Percentiles rank a stretch among this genome's conserved stretches.
Evolutionary conservation across 2,888 invertebrate species (phyloP).

Genomic region (Drosophila niveifrons): DNA sequence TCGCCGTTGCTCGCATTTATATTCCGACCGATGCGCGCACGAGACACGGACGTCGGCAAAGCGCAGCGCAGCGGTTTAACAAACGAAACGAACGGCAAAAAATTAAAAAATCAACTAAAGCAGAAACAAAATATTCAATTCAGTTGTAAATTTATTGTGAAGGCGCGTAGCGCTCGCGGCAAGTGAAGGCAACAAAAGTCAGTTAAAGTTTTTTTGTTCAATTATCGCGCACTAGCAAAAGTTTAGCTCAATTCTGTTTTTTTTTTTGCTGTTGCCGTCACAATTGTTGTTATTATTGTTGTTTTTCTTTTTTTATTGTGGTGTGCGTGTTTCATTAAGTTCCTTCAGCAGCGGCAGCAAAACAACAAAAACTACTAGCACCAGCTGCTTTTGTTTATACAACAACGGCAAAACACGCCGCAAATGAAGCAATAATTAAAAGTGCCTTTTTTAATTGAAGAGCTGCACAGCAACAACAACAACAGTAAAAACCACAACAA

Average conservation of each 20-base stretch:
- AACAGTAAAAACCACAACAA: conserved; percentile 30
- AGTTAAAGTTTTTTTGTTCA: conserved; percentile 26
- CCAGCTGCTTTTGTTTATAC: conserved; percentile 61
- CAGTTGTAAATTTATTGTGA: conserved; percentile 39
- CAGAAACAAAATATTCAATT: conserved; percentile 1
- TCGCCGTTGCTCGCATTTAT: conserved; percentile 58
- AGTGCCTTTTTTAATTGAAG: conserved; percentile 77
- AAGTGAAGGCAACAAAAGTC: conserved; percentile 33
- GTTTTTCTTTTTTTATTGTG: conserved; percentile 34
- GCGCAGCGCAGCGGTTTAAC: conserved; percentile 46
- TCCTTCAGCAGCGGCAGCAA: conserved; percentile 44
- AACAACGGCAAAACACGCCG: conserved; percentile 27
- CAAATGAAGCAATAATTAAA: conserved; percentile 76
- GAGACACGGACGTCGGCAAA: conserved; percentile 43
- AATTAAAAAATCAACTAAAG: conserved; percentile 31
- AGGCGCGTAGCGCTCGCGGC: conserved; percentile 41
- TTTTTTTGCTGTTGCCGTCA: conserved; percentile 23
- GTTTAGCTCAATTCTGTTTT: background rate
- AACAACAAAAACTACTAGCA: conserved; percentile 48
- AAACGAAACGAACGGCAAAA: conserved; percentile 38
- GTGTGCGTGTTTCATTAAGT: conserved; percentile 59
- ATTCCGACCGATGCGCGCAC: conserved; percentile 59
- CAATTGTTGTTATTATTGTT: conserved; percentile 31
- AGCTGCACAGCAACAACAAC: conserved; percentile 46
- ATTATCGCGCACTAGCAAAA: conserved; percentile 6